Percentiles rank a stretch among this genome's conserved stretches.
phyloP scores from a whole-genome alignment of 2,888 invertebrate species.

The Dicyrtoma fusca region DNA sequence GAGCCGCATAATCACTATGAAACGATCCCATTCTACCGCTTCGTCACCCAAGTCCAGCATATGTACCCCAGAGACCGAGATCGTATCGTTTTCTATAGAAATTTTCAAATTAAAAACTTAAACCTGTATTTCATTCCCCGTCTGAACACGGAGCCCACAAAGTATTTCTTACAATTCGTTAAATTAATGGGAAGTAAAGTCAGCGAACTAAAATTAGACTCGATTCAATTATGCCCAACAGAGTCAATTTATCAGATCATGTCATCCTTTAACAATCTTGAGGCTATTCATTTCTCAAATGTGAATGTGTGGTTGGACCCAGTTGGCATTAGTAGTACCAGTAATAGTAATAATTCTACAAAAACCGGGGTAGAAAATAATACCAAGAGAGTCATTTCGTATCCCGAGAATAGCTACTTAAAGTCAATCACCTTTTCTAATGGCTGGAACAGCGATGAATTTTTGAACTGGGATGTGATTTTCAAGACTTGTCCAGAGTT shows the following conservation, averaged over 20 bases:
- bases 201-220: conserved; percentile 6
- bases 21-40: conserved; percentile 29
- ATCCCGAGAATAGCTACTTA: conserved; percentile 3
- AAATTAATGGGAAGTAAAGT: conserved; percentile 30
- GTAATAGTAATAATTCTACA: no score
- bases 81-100: conserved; percentile 1
- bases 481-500: conserved; percentile 14
- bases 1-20: conserved; percentile 16
- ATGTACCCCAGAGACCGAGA: conserved; percentile 10
- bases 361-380: no score
- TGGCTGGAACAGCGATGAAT: conserved; percentile 14
- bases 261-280: conserved; percentile 18
- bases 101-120: conserved; percentile 28
- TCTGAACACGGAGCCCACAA: conserved; percentile 25
- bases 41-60: conserved; percentile 12
- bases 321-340: background rate
- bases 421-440: conserved; percentile 10
- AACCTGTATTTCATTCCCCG: conserved; percentile 32
- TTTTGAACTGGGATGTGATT: conserved; percentile 20
- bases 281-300: background rate
- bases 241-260: conserved; percentile 18
- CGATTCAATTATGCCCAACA: conserved; percentile 24
- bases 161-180: conserved; percentile 23
- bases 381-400: no score
- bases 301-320: conserved; percentile 26